Evolutionary conservation across 2,113 vertebrate genomes (phyloP).

Genomic region (Numida meleagris): DNA sequence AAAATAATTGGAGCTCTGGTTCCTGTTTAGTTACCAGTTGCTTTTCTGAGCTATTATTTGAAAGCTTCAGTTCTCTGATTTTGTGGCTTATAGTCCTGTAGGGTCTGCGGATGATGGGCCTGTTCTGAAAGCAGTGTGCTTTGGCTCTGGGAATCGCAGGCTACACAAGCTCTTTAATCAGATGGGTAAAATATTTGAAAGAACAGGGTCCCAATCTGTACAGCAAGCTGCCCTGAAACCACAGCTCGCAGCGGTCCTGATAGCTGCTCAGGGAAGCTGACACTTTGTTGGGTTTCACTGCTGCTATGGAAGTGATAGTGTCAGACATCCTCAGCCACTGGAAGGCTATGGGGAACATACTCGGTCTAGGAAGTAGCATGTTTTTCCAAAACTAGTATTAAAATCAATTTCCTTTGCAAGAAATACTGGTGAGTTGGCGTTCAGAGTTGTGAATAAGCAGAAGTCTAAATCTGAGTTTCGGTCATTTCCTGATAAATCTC

Average conservation of each 20-base stretch:
- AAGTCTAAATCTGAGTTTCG: background rate
- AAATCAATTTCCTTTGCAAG: background rate
- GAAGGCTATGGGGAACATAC: background rate
- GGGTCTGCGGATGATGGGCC: background rate
- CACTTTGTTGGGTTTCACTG: background rate
- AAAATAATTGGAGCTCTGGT: conserved; percentile 5
- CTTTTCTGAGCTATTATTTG: background rate
- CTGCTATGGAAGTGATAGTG: background rate
- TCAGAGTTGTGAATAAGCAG: background rate
- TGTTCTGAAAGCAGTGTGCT: background rate
- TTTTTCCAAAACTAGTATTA: background rate
- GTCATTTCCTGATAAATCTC: background rate
- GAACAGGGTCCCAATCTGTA: background rate
- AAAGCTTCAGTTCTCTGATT: background rate
- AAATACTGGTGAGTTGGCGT: background rate
- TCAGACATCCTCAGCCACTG: background rate
- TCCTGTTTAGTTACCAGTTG: background rate
- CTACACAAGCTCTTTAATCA: background rate
- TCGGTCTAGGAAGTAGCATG: background rate
- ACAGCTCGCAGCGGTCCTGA: background rate
- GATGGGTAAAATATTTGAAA: background rate
- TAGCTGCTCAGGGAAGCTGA: background rate
- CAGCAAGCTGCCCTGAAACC: background rate
- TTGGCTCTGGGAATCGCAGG: conserved; percentile 5
- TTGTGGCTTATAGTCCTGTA: background rate